phyloP scores from a whole-genome alignment of 2,888 invertebrate species.

The Caenorhabditis drosophilae region DNA sequence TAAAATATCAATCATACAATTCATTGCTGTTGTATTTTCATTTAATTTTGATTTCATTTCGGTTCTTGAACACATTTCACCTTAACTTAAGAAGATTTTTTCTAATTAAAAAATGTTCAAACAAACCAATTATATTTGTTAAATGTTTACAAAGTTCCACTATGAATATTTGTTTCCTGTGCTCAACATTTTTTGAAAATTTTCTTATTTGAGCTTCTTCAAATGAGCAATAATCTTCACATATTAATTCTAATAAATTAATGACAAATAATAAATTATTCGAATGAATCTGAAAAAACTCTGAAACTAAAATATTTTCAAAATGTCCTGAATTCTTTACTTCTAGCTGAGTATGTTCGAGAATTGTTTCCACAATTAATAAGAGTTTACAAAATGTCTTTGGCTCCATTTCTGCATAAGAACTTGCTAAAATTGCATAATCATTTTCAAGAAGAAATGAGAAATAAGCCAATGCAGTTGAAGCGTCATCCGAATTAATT shows the following conservation, averaged over 20 bases:
- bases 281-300: constrained; percentile 11
- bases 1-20: constrained; percentile 14
- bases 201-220: constrained; percentile 5
- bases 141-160: no score
- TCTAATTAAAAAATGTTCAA: neutral
- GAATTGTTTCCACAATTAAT: constrained; percentile 7
- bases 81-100: neutral
- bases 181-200: constrained; percentile 13
- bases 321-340: neutral
- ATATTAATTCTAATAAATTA: constrained; percentile 24
- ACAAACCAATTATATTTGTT: no score
- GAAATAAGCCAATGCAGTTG: constrained; percentile 29
- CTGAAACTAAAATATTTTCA: neutral
- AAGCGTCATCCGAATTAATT: neutral
- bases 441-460: constrained; percentile 41
- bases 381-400: constrained; percentile 9
- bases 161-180: neutral
- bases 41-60: constrained; percentile 25
- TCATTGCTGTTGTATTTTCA: constrained; percentile 11
- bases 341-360: neutral
- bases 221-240: constrained; percentile 14
- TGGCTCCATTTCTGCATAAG: constrained; percentile 30
- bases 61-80: constrained; percentile 16
- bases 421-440: constrained; percentile 38
- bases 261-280: constrained; percentile 26